phyloP scores from a whole-genome alignment of 2,888 invertebrate species.

The Lydus trimaculatus region DNA sequence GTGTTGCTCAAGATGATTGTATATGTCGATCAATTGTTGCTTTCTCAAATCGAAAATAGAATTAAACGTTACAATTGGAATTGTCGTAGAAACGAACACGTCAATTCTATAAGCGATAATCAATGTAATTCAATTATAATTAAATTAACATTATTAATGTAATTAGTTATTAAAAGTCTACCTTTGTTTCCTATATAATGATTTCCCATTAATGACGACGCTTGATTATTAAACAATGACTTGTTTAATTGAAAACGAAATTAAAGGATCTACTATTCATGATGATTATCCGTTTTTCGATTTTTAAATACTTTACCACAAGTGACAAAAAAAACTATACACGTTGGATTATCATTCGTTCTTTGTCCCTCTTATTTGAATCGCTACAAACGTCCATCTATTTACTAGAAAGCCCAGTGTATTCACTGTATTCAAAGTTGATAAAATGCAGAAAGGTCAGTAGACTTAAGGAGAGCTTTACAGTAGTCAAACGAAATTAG shows the following conservation, averaged over 20 bases:
- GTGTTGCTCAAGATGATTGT: constrained; percentile 47
- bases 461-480: not conserved
- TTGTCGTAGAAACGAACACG: not conserved
- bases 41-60: constrained; percentile 23
- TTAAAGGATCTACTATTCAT: not conserved
- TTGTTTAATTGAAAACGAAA: not conserved
- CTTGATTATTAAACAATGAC: not conserved
- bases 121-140: not conserved
- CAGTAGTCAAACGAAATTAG: not conserved
- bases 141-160: not conserved
- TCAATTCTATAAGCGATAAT: not conserved
- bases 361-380: too few species aligned
- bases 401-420: too few species aligned
- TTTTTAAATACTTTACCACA: not conserved
- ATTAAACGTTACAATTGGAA: not conserved
- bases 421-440: too few species aligned
- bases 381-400: too few species aligned
- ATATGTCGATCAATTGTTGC: constrained; percentile 50
- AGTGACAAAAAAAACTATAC: too few species aligned
- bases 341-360: too few species aligned
- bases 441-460: not conserved
- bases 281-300: not conserved
- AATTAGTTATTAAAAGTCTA: not conserved
- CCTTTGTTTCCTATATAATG: not conserved
- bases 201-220: not conserved